A percentile compares a stretch with the other conserved stretches of the same genome.
Conservation (phyloP, 2,113 vertebrate species). For the Oncorhynchus keta region DNA sequence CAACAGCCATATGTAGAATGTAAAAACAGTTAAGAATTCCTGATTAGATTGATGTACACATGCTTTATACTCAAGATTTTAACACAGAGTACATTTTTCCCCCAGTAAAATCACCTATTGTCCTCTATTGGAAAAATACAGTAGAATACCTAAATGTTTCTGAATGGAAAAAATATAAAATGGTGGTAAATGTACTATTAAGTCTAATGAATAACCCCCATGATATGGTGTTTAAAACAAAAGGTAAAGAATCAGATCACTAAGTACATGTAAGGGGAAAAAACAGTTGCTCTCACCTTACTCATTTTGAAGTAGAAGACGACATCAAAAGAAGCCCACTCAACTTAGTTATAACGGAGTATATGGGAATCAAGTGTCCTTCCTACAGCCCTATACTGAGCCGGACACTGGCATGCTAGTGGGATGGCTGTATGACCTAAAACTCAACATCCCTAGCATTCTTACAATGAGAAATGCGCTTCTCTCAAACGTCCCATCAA, state of each 20-base stretch:
- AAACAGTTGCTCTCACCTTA: constrained; percentile 39
- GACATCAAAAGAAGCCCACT: constrained; percentile 42
- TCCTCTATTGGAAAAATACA: neutral
- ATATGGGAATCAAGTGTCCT: constrained; percentile 6
- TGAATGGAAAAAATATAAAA: neutral
- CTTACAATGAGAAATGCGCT: neutral
- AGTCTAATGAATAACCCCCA: constrained; percentile 3
- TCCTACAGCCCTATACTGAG: constrained; percentile 41
- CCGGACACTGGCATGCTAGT: constrained; percentile 56
- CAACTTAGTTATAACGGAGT: constrained; percentile 33
- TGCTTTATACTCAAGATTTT: too few relatives aligned
- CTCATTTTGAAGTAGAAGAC: constrained; percentile 38
- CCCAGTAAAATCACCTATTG: neutral
- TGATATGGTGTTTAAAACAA: constrained; percentile 26
- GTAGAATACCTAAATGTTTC: neutral
- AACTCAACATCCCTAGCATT: constrained; percentile 19
- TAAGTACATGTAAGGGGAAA: constrained; percentile 26
- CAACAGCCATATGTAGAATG: neutral
- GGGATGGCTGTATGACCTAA: constrained; percentile 45
- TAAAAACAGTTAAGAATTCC: neutral
- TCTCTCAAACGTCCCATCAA: neutral
- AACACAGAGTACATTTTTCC: neutral
- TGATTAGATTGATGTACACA: neutral
- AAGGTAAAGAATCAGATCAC: constrained; percentile 18
- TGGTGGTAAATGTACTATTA: neutral